These are phyloP conservation scores for Napeogenes inachia DNA, from an alignment of 2,888 invertebrate genomes.

Conservation along the genomic window DNA sequence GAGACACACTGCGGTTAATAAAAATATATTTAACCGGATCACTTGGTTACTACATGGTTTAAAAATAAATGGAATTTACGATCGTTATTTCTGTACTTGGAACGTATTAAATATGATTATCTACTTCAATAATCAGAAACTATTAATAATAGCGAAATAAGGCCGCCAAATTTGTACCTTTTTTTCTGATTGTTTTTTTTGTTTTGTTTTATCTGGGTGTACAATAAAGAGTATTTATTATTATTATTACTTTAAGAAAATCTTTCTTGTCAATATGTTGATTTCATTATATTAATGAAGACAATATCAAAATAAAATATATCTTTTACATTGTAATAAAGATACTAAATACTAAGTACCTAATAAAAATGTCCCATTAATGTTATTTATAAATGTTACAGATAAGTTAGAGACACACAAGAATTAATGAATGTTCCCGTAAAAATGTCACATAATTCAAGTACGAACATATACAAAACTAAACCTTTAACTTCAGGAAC, in stretches of 20 bases:
- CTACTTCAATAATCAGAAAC: too few relatives aligned
- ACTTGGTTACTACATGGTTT: not conserved
- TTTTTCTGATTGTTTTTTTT: too few relatives aligned
- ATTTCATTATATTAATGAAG: too few relatives aligned
- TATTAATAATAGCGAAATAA: too few relatives aligned
- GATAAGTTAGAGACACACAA: conserved; percentile 17
- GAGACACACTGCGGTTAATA: not conserved
- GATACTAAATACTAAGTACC: not conserved
- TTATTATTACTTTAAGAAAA: too few relatives aligned
- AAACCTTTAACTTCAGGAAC: conserved; percentile 23
- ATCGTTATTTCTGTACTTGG: not conserved
- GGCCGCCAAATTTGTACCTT: too few relatives aligned
- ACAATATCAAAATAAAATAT: not conserved
- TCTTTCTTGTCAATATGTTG: too few relatives aligned
- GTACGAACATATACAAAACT: conserved; percentile 12
- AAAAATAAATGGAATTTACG: conserved; percentile 1
- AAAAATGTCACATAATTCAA: conserved; percentile 28
- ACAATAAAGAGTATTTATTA: too few relatives aligned
- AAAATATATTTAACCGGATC: not conserved
- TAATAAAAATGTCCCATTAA: conserved; percentile 9
- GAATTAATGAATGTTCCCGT: conserved; percentile 27
- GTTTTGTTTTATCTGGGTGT: too few relatives aligned
- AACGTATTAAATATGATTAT: not conserved
- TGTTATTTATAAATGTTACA: conserved; percentile 10
- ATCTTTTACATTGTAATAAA: not conserved